Conservation (phyloP, 2,888 invertebrate genomes). For the Leptinotarsa haldemani region DNA sequence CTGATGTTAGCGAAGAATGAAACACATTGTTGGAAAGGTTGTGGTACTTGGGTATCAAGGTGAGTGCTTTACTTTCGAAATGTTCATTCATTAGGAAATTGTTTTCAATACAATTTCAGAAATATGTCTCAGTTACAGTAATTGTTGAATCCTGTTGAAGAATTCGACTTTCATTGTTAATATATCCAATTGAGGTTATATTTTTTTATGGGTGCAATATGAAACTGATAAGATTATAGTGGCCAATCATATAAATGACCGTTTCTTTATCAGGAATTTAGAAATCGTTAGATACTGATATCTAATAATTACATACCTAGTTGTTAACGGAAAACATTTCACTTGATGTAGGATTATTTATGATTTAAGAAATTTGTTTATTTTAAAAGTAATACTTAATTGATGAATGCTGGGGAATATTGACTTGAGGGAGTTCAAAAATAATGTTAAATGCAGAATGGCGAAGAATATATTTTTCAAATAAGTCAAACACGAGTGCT, state of each 20-base stretch:
- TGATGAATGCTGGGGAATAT: no score
- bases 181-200: constrained; percentile 6
- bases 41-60: constrained; percentile 78
- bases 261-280: no score
- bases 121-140: no score
- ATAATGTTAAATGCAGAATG: no score
- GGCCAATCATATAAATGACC: not conserved
- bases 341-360: no score
- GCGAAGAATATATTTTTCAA: no score
- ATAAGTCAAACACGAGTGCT: no score
- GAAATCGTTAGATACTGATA: not conserved
- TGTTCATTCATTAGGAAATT: not conserved
- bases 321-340: no score
- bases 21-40: constrained; percentile 84
- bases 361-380: no score
- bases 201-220: not conserved
- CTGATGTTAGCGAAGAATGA: constrained; percentile 68
- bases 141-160: not conserved
- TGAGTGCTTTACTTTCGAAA: constrained; percentile 27
- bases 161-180: not conserved
- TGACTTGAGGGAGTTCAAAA: no score
- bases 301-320: not conserved
- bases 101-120: not conserved
- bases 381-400: no score
- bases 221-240: not conserved